Conservation (phyloP, 2,888 invertebrate species). For the Mactromeris polynyma region DNA sequence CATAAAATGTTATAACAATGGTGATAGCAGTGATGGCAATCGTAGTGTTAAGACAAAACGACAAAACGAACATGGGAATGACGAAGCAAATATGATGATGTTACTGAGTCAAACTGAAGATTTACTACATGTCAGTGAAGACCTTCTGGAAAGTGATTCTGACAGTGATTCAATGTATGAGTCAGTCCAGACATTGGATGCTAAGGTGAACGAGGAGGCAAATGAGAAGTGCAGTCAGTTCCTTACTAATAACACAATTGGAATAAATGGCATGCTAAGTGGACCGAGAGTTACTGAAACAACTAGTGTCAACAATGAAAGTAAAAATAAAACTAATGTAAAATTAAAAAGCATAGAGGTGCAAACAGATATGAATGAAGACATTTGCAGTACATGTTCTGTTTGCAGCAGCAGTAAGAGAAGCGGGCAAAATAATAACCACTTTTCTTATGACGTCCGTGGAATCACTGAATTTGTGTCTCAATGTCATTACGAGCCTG, state of each 20-base stretch:
- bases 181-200: not conserved
- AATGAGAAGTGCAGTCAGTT: conserved; percentile 50
- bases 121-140: conserved; percentile 41
- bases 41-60: not conserved
- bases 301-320: not conserved
- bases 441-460: conserved; percentile 22
- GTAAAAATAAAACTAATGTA: not conserved
- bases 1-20: too few relatives aligned
- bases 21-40: too few relatives aligned
- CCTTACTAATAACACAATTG: conserved; percentile 47
- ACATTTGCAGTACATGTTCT: not conserved
- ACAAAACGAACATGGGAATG: not conserved
- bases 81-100: conserved; percentile 41
- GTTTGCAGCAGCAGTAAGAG: not conserved
- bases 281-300: not conserved
- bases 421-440: not conserved
- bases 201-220: not conserved
- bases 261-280: conserved; percentile 38
- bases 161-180: not conserved
- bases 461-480: conserved; percentile 89
- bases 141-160: conserved; percentile 31
- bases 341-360: conserved; percentile 25
- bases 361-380: conserved; percentile 16
- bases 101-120: conserved; percentile 48
- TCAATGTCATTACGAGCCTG: conserved; percentile 98